A percentile compares a stretch with the other conserved stretches of the same genome.
phyloP scores from a whole-genome alignment of 2,888 invertebrate species.

The Perithous albicinctus region DNA sequence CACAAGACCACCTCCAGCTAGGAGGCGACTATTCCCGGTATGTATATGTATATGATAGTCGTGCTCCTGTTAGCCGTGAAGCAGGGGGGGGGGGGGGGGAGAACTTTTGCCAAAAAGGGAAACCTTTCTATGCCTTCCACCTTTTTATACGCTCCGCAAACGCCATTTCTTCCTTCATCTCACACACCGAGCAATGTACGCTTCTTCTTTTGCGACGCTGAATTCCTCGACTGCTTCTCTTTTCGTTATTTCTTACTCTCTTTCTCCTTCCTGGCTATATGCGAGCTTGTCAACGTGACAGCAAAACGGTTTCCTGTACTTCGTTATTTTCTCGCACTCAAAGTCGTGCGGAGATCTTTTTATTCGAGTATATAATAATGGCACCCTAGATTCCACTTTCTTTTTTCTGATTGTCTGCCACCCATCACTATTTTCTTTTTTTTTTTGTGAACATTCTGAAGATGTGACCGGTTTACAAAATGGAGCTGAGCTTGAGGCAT shows the following conservation, averaged over 20 bases:
- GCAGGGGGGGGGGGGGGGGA: constrained; percentile 70
- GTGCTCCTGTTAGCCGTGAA: constrained; percentile 68
- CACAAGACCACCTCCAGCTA: constrained; percentile 36
- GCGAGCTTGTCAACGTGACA: constrained; percentile 11
- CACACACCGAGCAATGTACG: constrained; percentile 68
- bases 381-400: constrained; percentile 33
- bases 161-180: constrained; percentile 61
- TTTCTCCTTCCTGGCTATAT: background rate
- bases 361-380: constrained; percentile 21
- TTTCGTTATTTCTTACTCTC: constrained; percentile 28
- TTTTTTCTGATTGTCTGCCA: background rate
- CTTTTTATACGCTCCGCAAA: constrained; percentile 66
- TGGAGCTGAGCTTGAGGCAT: no score
- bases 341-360: constrained; percentile 20
- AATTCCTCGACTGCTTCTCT: constrained; percentile 26
- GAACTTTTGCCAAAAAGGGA: constrained; percentile 66
- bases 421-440: constrained; percentile 22
- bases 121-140: constrained; percentile 68
- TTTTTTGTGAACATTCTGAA: background rate
- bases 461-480: background rate
- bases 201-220: constrained; percentile 86
- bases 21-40: constrained; percentile 46
- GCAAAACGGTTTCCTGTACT: constrained; percentile 30
- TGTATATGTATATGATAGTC: constrained; percentile 15
- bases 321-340: constrained; percentile 20